Percentiles rank a stretch among this genome's conserved stretches.
These are phyloP conservation scores for Barypeithes pellucidus DNA, from an alignment of 2,888 invertebrate genomes.

Conservation along the genomic window DNA sequence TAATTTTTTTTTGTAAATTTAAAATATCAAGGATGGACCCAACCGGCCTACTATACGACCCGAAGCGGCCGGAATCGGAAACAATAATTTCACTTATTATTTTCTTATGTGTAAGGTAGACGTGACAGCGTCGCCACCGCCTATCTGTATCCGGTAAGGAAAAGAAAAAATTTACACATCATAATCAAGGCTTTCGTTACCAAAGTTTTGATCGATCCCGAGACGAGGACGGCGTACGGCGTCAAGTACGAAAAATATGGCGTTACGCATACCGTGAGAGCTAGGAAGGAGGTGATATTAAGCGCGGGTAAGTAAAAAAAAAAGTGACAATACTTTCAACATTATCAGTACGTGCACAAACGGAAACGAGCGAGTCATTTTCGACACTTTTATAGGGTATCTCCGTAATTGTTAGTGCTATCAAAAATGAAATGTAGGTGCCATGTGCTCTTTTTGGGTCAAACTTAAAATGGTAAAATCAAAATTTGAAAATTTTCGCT, in stretches of 20 bases:
- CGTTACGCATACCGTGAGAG: conserved; percentile 62
- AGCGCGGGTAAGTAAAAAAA: conserved; percentile 66
- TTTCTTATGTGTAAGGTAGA: conserved; percentile 65
- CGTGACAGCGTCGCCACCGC: conserved; percentile 75
- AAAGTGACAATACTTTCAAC: too few relatives aligned
- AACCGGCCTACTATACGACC: too few relatives aligned
- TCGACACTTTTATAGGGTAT: too few relatives aligned
- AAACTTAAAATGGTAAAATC: too few relatives aligned
- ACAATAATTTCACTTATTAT: background rate
- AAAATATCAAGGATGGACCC: too few relatives aligned
- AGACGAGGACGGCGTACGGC: conserved; percentile 69
- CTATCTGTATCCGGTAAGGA: conserved; percentile 73
- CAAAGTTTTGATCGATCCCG: conserved; percentile 73
- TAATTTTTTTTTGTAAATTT: too few relatives aligned
- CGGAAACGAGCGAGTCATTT: too few relatives aligned
- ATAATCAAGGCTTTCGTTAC: conserved; percentile 74
- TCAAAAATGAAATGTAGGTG: too few relatives aligned
- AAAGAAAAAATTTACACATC: conserved; percentile 75
- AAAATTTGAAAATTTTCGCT: too few relatives aligned
- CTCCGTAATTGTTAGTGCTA: too few relatives aligned
- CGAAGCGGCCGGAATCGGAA: conserved; percentile 66
- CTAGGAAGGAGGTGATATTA: conserved; percentile 74
- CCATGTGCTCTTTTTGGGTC: too few relatives aligned
- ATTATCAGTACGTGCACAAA: too few relatives aligned
- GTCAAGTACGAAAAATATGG: conserved; percentile 67